Percentiles rank a stretch among this genome's conserved stretches.
These are phyloP conservation scores for Drosophila aldrichi DNA, from an alignment of 2,888 invertebrate genomes.

Conservation along the genomic window DNA sequence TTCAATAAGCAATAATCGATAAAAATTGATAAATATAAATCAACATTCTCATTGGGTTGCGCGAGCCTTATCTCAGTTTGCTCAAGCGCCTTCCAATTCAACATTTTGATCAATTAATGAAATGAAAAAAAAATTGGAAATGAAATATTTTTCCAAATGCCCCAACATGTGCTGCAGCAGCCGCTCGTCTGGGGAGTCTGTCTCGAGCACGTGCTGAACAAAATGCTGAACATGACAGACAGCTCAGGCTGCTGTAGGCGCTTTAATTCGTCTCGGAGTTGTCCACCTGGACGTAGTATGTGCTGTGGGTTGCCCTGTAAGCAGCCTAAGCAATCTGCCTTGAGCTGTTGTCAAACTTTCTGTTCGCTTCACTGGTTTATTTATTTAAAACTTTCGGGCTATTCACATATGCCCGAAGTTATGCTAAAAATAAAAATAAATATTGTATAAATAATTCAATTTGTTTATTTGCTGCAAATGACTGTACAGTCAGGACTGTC, in stretches of 20 bases:
- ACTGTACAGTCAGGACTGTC: conserved; percentile 32
- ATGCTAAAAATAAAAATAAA: conserved; percentile 45
- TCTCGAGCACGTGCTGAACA: conserved; percentile 41
- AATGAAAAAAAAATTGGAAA: not conserved
- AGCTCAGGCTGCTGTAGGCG: conserved; percentile 57
- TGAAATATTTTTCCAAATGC: conserved; percentile 65
- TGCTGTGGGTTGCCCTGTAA: conserved; percentile 8
- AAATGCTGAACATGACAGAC: conserved; percentile 61
- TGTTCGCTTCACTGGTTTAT: not conserved
- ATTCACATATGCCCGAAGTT: not conserved
- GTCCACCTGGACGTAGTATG: conserved; percentile 10
- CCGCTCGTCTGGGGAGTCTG: conserved; percentile 55
- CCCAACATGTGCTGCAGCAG: conserved; percentile 18
- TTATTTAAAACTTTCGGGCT: not conserved
- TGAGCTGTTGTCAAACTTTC: not conserved
- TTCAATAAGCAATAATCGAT: not conserved
- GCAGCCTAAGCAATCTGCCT: not conserved
- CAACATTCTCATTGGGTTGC: not conserved
- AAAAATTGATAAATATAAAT: not conserved
- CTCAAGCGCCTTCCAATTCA: not conserved
- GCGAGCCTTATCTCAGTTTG: not conserved
- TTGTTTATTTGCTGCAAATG: conserved; percentile 64
- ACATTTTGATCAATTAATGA: not conserved
- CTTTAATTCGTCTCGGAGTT: conserved; percentile 11
- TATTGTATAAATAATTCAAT: conserved; percentile 55